Percentiles rank a stretch among this genome's conserved stretches.
These are phyloP conservation scores for Chelon auratus DNA, from an alignment of 2,797 vertebrate genomes.

Conservation along the genomic window DNA sequence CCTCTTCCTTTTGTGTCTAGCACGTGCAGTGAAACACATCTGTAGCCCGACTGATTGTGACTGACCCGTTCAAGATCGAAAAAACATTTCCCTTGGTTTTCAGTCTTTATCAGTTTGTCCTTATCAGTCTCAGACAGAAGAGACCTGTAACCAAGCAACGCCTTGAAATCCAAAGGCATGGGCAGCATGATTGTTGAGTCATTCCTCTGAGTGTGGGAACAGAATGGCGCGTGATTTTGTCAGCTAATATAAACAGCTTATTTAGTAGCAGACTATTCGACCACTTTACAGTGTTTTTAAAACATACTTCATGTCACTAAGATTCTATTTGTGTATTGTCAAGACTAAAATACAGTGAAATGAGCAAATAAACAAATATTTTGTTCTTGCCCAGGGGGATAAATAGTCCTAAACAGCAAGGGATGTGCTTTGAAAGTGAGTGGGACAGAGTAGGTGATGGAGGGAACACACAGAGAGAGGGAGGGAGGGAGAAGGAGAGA, in stretches of 20 bases:
- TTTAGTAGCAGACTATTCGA: neutral
- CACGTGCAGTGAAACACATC: constrained; percentile 48
- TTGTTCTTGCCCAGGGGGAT: neutral
- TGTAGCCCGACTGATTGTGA: constrained; percentile 19
- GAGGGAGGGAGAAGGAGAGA: neutral
- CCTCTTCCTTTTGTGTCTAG: constrained; percentile 13
- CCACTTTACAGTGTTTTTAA: neutral
- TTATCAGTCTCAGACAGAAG: constrained; percentile 7
- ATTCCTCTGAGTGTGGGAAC: constrained; percentile 9
- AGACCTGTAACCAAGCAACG: constrained; percentile 3
- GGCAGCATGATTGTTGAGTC: constrained; percentile 10
- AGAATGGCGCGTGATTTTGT: neutral
- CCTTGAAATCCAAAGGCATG: constrained; percentile 4
- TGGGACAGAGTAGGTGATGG: constrained; percentile 32
- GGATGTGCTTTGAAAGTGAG: constrained; percentile 22
- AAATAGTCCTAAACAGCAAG: constrained; percentile 8
- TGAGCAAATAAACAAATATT: neutral
- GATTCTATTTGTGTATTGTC: neutral
- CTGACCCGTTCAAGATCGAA: neutral
- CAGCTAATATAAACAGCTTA: neutral
- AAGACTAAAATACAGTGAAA: neutral
- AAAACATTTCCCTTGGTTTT: constrained; percentile 15
- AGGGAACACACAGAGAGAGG: constrained; percentile 14
- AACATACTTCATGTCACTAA: neutral
- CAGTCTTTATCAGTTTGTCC: neutral